Conservation (phyloP, 2,888 invertebrate species). For the Ceriagrion tenellum region DNA sequence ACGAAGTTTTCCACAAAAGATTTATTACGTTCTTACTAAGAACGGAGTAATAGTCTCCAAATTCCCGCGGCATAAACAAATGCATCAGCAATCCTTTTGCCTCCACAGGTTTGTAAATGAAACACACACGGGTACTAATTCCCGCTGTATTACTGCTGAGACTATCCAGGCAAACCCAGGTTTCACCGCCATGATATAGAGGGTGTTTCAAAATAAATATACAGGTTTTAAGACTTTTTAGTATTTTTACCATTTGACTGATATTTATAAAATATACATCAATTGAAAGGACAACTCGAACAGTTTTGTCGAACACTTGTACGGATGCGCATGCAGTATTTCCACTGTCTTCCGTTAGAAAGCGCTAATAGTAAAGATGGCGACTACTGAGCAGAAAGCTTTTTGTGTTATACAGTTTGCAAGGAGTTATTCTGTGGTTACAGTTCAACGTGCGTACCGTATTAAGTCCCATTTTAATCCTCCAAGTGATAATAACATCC, state of each 20-base stretch:
- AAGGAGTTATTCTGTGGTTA: slow-evolving; percentile 63
- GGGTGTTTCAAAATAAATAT: not conserved
- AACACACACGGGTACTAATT: too few species aligned
- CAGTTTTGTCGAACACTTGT: not conserved
- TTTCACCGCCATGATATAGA: not conserved
- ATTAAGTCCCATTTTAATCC: too few species aligned
- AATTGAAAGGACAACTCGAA: not conserved
- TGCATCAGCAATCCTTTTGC: too few species aligned
- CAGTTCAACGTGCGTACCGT: slow-evolving; percentile 57
- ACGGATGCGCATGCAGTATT: not conserved
- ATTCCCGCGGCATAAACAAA: too few species aligned
- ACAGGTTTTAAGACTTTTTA: not conserved
- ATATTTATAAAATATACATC: not conserved
- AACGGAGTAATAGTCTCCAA: too few species aligned
- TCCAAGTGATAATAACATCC: too few species aligned
- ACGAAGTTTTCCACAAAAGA: too few species aligned
- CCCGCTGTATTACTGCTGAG: too few species aligned
- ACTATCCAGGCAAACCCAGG: too few species aligned
- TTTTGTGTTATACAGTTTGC: slow-evolving; percentile 65
- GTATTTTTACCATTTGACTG: not conserved
- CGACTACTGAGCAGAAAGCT: slow-evolving; percentile 34
- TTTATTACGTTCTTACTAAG: too few species aligned
- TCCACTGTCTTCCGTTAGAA: slow-evolving; percentile 42
- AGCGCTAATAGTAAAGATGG: slow-evolving; percentile 54
- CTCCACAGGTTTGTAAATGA: too few species aligned